Evolutionary conservation across 53 echinoderm and acorn worm species (phyloP).

Genomic region (Echinometra lucunter): DNA sequence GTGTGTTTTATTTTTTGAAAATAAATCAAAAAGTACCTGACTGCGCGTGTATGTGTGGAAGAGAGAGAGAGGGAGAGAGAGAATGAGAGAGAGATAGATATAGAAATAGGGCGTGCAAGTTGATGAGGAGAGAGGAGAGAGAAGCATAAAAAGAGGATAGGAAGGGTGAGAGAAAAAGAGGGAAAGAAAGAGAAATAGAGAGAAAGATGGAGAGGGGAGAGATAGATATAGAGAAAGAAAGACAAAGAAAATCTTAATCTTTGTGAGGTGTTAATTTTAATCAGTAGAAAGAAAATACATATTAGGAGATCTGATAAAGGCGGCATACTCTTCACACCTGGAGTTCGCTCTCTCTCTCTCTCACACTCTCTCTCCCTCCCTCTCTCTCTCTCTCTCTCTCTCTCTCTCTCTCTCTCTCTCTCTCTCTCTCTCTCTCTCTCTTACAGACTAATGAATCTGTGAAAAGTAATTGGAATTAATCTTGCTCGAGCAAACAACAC

Average conservation of each 20-base stretch:
- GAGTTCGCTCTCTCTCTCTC: not conserved
- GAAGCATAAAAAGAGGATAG: too few species aligned
- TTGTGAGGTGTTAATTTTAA: constrained; percentile 26
- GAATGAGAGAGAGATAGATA: too few species aligned
- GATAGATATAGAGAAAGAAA: not conserved
- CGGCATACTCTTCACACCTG: constrained; percentile 25
- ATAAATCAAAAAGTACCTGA: too few species aligned
- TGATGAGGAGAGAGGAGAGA: too few species aligned
- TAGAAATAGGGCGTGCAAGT: too few species aligned
- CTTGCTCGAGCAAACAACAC: not conserved
- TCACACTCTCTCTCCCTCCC: too few species aligned
- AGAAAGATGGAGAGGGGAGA: not conserved
- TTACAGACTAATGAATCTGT: not conserved
- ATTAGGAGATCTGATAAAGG: not conserved
- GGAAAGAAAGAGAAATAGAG: not conserved
- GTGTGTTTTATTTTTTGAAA: too few species aligned
- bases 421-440: too few species aligned
- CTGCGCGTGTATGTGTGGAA: too few species aligned
- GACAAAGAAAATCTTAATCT: not conserved
- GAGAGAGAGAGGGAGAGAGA: too few species aligned
- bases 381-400: too few species aligned
- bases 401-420: too few species aligned
- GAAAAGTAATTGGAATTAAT: not conserved
- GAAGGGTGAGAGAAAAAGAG: not conserved
- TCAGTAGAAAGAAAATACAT: not conserved